Percentiles rank a stretch among this genome's conserved stretches.
Evolutionary conservation across 92 coral and sea anemone genomes (phyloP).

Genomic region (Zoanthus solanderi): DNA sequence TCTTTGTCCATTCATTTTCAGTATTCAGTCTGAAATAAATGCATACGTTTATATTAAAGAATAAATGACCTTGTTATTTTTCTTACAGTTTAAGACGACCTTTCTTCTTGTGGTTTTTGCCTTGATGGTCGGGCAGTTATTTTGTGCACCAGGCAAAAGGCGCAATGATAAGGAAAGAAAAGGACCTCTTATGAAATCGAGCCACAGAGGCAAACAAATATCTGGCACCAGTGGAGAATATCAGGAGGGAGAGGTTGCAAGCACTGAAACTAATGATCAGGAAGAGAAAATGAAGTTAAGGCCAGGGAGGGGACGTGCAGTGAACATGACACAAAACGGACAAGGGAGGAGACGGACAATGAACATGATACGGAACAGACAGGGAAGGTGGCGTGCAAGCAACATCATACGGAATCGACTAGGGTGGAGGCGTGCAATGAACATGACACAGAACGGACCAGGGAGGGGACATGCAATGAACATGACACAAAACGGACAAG

Average conservation of each 20-base stretch:
- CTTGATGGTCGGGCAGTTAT: conserved; percentile 3
- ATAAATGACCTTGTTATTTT: background rate
- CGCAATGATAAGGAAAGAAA: background rate
- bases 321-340: background rate
- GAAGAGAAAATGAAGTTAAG: background rate
- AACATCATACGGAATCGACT: background rate
- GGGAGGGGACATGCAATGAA: background rate
- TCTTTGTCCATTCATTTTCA: too few species aligned
- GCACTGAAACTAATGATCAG: too few species aligned
- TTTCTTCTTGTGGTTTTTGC: background rate
- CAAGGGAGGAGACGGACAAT: background rate
- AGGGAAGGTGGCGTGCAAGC: background rate
- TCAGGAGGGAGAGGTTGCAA: background rate
- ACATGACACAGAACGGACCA: too few species aligned
- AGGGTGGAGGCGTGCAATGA: too few species aligned
- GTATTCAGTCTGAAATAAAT: too few species aligned
- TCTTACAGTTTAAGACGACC: background rate
- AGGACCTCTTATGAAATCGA: background rate
- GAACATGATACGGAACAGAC: background rate
- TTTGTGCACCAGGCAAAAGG: background rate
- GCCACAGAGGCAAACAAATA: background rate
- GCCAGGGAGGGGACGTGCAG: background rate
- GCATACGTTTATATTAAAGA: too few species aligned
- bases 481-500: background rate
- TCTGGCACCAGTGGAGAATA: background rate